Conservation (phyloP, 53 echinoderm and acorn worm species). For the Temnopleurus reevesii region DNA sequence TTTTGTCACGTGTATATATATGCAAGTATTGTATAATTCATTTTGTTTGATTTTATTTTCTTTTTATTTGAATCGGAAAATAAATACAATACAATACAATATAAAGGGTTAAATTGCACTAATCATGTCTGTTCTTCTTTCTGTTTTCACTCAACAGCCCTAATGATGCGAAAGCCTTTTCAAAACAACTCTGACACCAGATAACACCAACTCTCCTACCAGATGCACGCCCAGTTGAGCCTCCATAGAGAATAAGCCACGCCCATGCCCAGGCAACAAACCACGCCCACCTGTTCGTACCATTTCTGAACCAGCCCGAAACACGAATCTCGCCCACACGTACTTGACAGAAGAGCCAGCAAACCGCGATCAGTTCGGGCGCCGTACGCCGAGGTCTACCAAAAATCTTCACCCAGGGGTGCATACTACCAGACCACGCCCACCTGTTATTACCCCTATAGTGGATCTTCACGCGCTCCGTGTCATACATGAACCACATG, state of each 20-base stretch:
- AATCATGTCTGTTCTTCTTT: not conserved
- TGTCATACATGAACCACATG: constrained; percentile 79
- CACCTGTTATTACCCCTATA: not conserved
- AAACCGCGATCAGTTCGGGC: not conserved
- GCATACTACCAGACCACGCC: constrained; percentile 11
- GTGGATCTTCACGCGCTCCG: not conserved
- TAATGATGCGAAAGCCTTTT: constrained; percentile 6
- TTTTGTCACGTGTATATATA: not conserved
- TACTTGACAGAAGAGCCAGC: not conserved
- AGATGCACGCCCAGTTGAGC: not conserved
- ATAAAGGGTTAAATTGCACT: no score
- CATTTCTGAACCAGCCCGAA: not conserved
- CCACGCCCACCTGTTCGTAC: not conserved
- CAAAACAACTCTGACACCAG: not conserved
- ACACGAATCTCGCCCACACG: not conserved
- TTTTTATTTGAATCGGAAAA: not conserved
- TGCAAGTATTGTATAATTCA: not conserved
- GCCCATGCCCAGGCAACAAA: not conserved
- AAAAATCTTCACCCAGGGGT: not conserved
- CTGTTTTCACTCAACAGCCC: not conserved
- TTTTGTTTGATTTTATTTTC: not conserved
- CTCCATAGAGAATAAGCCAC: not conserved
- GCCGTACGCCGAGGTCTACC: not conserved
- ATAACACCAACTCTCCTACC: not conserved
- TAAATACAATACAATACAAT: no score